Conservation (phyloP, 2,888 invertebrate species). For the Latrodectus hesperus region DNA sequence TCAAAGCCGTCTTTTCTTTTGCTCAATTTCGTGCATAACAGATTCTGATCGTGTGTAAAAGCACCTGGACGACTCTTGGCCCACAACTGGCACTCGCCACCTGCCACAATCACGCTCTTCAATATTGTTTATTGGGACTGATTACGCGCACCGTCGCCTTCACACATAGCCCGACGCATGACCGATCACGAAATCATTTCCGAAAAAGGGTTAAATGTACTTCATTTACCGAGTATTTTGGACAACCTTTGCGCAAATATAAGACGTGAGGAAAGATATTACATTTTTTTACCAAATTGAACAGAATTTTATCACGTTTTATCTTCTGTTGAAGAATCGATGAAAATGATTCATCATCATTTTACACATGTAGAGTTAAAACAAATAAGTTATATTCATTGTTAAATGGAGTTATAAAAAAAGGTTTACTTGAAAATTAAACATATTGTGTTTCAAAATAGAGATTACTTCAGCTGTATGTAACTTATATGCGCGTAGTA, state of each 20-base stretch:
- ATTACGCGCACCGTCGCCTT: neutral
- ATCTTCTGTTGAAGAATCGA: too few species aligned
- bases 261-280: neutral
- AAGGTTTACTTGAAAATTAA: too few species aligned
- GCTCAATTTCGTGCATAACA: neutral
- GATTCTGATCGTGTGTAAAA: slow-evolving; percentile 42
- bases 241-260: neutral
- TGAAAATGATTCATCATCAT: too few species aligned
- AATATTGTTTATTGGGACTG: slow-evolving; percentile 4
- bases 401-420: too few species aligned
- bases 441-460: too few species aligned
- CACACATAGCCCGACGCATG: neutral
- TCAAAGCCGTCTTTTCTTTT: slow-evolving; percentile 3
- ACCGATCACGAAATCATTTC: neutral
- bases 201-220: neutral
- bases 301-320: too few species aligned
- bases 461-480: too few species aligned
- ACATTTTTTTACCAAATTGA: too few species aligned
- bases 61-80: slow-evolving; percentile 44
- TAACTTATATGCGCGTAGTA: too few species aligned
- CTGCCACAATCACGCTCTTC: neutral
- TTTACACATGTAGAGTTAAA: too few species aligned
- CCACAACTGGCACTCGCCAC: neutral
- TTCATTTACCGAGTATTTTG: neutral
- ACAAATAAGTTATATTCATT: too few species aligned